Percentiles rank a stretch among this genome's conserved stretches.
Conservation (phyloP, 2,113 vertebrate genomes). For the Elephantulus edwardii region DNA sequence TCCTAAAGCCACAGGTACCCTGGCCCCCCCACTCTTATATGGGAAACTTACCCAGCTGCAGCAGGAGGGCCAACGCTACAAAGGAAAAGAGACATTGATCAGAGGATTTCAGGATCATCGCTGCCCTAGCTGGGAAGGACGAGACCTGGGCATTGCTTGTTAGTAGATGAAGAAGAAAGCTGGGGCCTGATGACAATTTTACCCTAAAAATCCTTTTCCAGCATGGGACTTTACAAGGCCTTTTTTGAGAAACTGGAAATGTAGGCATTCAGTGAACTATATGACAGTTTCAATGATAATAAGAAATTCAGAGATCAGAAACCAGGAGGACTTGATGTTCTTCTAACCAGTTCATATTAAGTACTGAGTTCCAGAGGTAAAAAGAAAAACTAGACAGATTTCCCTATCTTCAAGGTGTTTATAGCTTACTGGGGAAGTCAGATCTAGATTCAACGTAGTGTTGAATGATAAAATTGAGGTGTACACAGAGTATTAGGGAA, state of each 20-base stretch:
- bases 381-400: not conserved
- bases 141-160: not conserved
- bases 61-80: conserved; percentile 83
- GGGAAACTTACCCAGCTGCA: conserved; percentile 81
- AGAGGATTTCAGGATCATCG: not conserved
- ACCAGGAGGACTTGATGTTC: not conserved
- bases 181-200: not conserved
- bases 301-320: not conserved
- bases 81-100: not conserved
- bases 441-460: not conserved
- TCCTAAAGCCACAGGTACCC: too few species aligned
- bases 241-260: not conserved
- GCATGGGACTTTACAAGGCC: accelerated
- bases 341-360: not conserved
- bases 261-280: not conserved
- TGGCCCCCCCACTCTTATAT: not conserved
- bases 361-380: not conserved
- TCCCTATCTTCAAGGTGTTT: not conserved
- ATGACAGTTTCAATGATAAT: not conserved
- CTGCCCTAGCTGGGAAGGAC: not conserved
- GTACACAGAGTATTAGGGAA: not conserved
- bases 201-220: not conserved
- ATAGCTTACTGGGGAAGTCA: not conserved
- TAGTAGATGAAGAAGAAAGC: not conserved
- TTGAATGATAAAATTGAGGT: not conserved